Percentiles rank a stretch among this genome's conserved stretches.
These are phyloP conservation scores for Unio delphinus DNA, from an alignment of 2,888 invertebrate genomes.

Conservation along the genomic window DNA sequence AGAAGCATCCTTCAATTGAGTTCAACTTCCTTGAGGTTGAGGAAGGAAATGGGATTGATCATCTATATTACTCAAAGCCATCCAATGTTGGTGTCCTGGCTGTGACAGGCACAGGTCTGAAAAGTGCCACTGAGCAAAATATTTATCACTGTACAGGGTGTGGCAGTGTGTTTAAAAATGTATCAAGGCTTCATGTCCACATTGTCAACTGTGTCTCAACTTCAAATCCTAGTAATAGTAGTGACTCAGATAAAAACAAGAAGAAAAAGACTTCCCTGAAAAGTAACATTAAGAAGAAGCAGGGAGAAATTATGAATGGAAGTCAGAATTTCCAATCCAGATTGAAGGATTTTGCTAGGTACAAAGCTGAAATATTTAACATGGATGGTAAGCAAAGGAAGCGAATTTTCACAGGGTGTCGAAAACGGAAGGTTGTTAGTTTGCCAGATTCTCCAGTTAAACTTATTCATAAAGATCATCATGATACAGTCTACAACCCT, in stretches of 20 bases:
- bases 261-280: conserved; percentile 24
- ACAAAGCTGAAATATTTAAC: background rate
- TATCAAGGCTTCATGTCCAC: conserved; percentile 87
- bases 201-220: conserved; percentile 82
- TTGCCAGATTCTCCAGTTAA: conserved; percentile 30
- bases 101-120: conserved; percentile 48
- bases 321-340: conserved; percentile 10
- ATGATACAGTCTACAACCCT: conserved; percentile 69
- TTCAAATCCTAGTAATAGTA: conserved; percentile 21
- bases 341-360: conserved; percentile 12
- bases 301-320: conserved; percentile 14
- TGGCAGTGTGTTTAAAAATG: conserved; percentile 77
- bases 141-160: conserved; percentile 83
- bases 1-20: conserved; percentile 87
- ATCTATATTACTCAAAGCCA: conserved; percentile 52
- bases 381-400: conserved; percentile 13
- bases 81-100: conserved; percentile 52
- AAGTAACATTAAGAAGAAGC: conserved; percentile 26
- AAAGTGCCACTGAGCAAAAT: conserved; percentile 27
- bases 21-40: conserved; percentile 76
- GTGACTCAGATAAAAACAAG: conserved; percentile 13
- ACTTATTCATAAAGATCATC: conserved; percentile 5
- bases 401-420: conserved; percentile 28
- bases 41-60: conserved; percentile 53
- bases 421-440: conserved; percentile 21